Conservation (phyloP, 1,140 invertebrate genomes). For the Cherax quadricarinatus region DNA sequence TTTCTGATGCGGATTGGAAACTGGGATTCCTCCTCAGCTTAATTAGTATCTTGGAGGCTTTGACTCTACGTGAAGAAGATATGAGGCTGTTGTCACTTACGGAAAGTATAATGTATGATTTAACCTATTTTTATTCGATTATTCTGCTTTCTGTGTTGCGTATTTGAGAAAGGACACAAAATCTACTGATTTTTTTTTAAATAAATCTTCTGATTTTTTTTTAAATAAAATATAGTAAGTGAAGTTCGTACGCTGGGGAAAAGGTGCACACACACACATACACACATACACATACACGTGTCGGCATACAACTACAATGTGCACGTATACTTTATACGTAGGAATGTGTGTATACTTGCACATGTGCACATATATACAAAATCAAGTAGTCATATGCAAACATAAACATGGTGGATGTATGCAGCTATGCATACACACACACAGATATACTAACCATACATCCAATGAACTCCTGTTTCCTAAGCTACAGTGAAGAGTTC, state of each 20-base stretch:
- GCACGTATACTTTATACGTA: neutral
- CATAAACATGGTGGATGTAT: neutral
- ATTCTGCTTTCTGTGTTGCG: neutral
- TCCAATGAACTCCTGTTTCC: no score
- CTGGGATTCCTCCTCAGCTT: neutral
- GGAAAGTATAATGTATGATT: neutral
- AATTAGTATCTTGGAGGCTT: neutral
- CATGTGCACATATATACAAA: neutral
- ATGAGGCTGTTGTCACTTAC: neutral
- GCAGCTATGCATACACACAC: neutral
- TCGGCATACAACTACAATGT: neutral
- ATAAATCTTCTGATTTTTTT: no score
- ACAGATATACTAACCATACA: neutral
- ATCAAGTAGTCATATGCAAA: neutral
- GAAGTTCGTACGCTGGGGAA: no score
- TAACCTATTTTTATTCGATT: neutral
- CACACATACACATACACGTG: neutral
- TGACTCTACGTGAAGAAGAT: neutral
- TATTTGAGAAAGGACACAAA: no score
- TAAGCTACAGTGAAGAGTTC: no score
- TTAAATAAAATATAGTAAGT: no score
- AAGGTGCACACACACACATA: neutral
- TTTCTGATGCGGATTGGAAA: neutral
- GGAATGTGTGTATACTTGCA: neutral
- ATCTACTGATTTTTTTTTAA: no score